phyloP scores from a whole-genome alignment of 2,888 invertebrate genomes.

The Ophion ventricosus region DNA sequence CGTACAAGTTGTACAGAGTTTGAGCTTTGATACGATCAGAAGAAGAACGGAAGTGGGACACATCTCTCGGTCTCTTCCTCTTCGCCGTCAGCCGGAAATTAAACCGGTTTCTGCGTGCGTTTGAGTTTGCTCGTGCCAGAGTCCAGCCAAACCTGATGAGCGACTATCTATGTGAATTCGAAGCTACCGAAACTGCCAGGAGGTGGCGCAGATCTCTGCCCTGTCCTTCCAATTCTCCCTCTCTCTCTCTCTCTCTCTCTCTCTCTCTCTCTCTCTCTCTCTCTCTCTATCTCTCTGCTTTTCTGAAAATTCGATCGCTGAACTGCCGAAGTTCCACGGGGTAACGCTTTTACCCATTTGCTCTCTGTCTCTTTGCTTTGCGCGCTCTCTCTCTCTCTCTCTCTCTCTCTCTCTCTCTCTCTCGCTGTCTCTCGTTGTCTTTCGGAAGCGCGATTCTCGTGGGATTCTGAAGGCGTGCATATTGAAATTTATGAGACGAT shows the following conservation, averaged over 20 bases:
- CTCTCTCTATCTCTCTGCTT: too few relatives aligned
- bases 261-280: too few relatives aligned
- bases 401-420: too few relatives aligned
- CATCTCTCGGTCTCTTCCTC: slow-evolving; percentile 7
- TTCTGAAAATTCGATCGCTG: too few relatives aligned
- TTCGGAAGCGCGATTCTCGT: slow-evolving; percentile 25
- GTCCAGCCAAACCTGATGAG: slow-evolving; percentile 16
- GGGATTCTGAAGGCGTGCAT: slow-evolving; percentile 56
- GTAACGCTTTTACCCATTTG: not conserved
- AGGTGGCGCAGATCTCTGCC: slow-evolving; percentile 12
- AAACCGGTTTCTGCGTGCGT: slow-evolving; percentile 68
- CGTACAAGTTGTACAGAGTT: slow-evolving; percentile 16
- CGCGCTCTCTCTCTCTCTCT: too few relatives aligned
- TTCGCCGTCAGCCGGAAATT: slow-evolving; percentile 68
- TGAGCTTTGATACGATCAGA: slow-evolving; percentile 28
- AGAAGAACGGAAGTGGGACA: slow-evolving; percentile 1
- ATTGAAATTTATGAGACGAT: slow-evolving; percentile 63
- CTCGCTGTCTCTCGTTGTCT: not conserved
- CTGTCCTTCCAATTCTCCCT: not conserved
- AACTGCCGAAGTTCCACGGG: too few relatives aligned
- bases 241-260: not conserved
- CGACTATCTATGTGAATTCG: slow-evolving; percentile 21
- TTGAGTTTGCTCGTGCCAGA: slow-evolving; percentile 5
- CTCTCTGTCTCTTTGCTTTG: not conserved
- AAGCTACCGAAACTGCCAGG: slow-evolving; percentile 45